Evolutionary conservation across 2,113 vertebrate genomes (phyloP).

Genomic region (Rissa tridactyla): DNA sequence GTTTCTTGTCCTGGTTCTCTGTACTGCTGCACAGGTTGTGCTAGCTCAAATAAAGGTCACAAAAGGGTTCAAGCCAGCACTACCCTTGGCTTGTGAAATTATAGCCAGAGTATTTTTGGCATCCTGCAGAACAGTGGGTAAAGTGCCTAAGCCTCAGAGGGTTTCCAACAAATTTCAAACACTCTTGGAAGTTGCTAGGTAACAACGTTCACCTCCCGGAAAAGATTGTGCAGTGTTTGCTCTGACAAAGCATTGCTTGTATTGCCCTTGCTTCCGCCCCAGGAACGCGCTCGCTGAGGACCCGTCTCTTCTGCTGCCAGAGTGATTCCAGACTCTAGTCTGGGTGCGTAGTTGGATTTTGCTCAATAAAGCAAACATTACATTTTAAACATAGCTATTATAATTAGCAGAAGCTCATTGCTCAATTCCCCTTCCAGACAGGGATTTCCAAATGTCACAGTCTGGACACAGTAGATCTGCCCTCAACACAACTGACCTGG

Average conservation of each 20-base stretch:
- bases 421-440: conserved; percentile 36
- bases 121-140: neutral
- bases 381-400: conserved; percentile 37
- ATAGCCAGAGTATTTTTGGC: neutral
- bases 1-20: neutral
- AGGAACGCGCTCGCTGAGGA: neutral
- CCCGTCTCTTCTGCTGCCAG: neutral
- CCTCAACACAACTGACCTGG: neutral
- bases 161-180: conserved; percentile 16
- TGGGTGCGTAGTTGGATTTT: neutral
- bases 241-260: neutral
- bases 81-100: neutral
- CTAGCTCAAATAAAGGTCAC: neutral
- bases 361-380: conserved; percentile 38
- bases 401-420: conserved; percentile 31
- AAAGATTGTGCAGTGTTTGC: neutral
- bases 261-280: neutral
- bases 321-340: neutral
- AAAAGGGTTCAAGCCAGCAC: neutral
- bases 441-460: conserved; percentile 50
- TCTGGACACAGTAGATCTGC: neutral
- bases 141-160: neutral
- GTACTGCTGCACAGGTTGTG: neutral
- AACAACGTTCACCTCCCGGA: conserved; percentile 3
- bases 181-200: conserved; percentile 32